phyloP scores from a whole-genome alignment of 2,888 invertebrate genomes.

The Aphodius sticticus region DNA sequence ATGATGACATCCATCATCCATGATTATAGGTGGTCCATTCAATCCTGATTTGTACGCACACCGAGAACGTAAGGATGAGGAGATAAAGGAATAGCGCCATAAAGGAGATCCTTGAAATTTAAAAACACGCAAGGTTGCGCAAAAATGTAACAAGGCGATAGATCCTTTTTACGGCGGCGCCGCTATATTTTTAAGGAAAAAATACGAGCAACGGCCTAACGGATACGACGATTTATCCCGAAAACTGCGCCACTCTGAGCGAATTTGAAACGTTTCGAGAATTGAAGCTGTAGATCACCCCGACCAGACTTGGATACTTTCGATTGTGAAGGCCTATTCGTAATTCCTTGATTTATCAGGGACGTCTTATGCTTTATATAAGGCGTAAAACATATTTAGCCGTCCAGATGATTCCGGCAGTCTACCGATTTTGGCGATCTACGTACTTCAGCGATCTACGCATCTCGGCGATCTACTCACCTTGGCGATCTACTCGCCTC shows the following conservation, averaged over 20 bases:
- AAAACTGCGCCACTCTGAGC: not conserved
- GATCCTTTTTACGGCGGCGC: conserved; percentile 30
- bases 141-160: conserved; percentile 34
- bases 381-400: not conserved
- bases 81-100: conserved; percentile 29
- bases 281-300: not conserved
- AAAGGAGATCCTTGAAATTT: conserved; percentile 34
- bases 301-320: not conserved
- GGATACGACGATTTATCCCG: not conserved
- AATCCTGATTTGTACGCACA: not conserved
- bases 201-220: not conserved
- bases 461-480: too few species aligned
- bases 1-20: not conserved
- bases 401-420: not conserved
- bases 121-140: conserved; percentile 35
- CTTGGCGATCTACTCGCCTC: too few species aligned
- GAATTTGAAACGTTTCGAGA: not conserved
- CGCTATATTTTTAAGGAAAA: conserved; percentile 4
- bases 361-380: not conserved
- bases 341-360: not conserved
- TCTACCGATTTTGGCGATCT: too few species aligned
- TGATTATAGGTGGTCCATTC: not conserved
- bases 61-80: not conserved
- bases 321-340: not conserved
- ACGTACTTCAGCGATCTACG: too few species aligned